Evolutionary conservation across 2,888 invertebrate genomes (phyloP), one percentile per base, ranked within the genome.

Genomic region (Brassicogethes aeneus): DNA sequence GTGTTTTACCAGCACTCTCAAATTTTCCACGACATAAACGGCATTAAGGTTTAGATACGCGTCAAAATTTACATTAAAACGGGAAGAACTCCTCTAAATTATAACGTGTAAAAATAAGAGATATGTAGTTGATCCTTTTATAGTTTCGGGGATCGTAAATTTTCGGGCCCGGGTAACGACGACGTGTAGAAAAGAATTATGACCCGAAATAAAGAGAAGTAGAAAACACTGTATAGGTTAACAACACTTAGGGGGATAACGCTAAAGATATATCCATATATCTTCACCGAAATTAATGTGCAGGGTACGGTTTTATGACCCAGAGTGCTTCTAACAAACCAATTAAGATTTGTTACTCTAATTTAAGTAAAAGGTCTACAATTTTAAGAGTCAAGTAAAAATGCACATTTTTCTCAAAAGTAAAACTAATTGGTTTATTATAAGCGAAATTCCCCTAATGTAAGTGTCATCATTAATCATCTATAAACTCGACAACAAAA

Each of bases 41-140:
- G 54, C 59, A 53, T 61, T 59, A 59, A 60, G 60, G 59, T 60
- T 60, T 59, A 57, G 58, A 55, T 56, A 55, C 51, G 55, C 54
- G 46, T 42, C 47, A 45, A 48, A 54, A 54, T 53, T 48, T 51
- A 48, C 44, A 44, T 45, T 48, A 46, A 40, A 45, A 50, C 44
- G 48, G 46, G 48, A 52, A 51, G 52, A 55, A 56, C 52, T 54
- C 56, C 56, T 48, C 56, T 61, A 62, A 64, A 59, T 64, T 63
- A 63, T 62, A 60, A 58, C 59, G 62, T 64, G 62, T 59, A 64
- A 62, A 63, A 62, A 62, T 61, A 62, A 60, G 61, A 62, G 61
- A 62, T 64, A 62, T 63, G 62, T 63, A 60, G 58, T 59, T 60
- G 63, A 62, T 63, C 61, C 59, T 57, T 63, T 62, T 62, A 61